Base-by-base conservation (phyloP, 2,888 invertebrate genomes). In the Caenorhabditis sulstoni region DNA sequence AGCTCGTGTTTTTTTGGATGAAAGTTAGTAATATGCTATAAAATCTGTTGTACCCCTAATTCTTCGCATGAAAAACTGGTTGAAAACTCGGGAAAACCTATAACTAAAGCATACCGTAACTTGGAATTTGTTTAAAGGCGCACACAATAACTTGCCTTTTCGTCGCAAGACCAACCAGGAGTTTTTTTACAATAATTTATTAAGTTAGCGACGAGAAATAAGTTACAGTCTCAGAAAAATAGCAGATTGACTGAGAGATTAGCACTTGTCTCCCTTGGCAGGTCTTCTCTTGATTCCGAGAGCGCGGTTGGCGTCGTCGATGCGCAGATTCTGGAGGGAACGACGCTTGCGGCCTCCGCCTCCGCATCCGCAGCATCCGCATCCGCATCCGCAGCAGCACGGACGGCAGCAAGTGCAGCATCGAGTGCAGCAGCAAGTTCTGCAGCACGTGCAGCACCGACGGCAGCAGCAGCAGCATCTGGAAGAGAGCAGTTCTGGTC, bases 301-400 rank as follows among this genome's bases (percentile, higher is more conserved):
- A 22, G 50, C 50, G 1, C 50, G 50, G 68, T 81, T 79, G 35
- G 81, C 81, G 20, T 67, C 35, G 52, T 62, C 79, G 50, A 82
- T 80, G 47, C 70, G 74, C 23, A 82, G 75, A 52, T 82, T 80
- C 59, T 82, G 80, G 41, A 82, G 79, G 45, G 80, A 74, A 55
- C 80, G 68, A 68, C 82, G 66, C 50, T 80, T 82, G 52, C 80
- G 77, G 70, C 82, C 79, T 61, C 82, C 82, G 39, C 79, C 79
- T 49, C 81, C 81, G 49, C 82, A 82, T 50, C 81, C 81, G 61
- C 81, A 81, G 64, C 81, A 81, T 71, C 82, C 82, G 41, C 66
- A 78, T 58, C 64, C 68, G 11, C 61, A 52, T 64, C 73, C 67
- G 44, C 75, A 75, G 44, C 68, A 47, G 47, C 76, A 68, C 50